Evolutionary conservation across 2,113 vertebrate species (phyloP).

Genomic region (Drymodes brunneopygia): DNA sequence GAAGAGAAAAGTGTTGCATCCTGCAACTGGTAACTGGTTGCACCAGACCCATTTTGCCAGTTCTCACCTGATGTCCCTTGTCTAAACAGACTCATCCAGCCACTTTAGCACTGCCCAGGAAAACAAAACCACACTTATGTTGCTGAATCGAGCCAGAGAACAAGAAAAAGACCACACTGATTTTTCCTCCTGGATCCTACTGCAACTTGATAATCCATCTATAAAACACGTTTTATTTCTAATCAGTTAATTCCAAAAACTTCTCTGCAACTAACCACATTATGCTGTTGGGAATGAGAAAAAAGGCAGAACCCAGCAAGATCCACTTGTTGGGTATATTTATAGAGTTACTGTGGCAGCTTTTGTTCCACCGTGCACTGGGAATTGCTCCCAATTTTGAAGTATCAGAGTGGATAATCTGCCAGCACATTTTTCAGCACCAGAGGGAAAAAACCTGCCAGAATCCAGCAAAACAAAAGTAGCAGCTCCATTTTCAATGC

Average conservation of each 20-base stretch:
- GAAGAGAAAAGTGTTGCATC: neutral
- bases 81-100: neutral
- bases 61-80: neutral
- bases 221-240: neutral
- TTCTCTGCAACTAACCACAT: neutral
- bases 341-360: neutral
- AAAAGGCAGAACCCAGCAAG: neutral
- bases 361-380: neutral
- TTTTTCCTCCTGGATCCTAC: neutral
- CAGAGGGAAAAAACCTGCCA: neutral
- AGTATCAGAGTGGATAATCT: neutral
- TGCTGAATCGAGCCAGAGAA: neutral
- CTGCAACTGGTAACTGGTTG: neutral
- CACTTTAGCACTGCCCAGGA: neutral
- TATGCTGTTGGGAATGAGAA: neutral
- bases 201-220: neutral
- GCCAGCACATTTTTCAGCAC: neutral
- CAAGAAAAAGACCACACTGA: neutral
- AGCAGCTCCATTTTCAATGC: neutral
- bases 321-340: slow-evolving; percentile 31
- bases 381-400: neutral
- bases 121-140: neutral
- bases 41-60: neutral
- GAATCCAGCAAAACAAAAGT: neutral
- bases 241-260: neutral